Evolutionary conservation across 2,888 invertebrate species (phyloP).

Genomic region (Ectemnius lituratus): DNA sequence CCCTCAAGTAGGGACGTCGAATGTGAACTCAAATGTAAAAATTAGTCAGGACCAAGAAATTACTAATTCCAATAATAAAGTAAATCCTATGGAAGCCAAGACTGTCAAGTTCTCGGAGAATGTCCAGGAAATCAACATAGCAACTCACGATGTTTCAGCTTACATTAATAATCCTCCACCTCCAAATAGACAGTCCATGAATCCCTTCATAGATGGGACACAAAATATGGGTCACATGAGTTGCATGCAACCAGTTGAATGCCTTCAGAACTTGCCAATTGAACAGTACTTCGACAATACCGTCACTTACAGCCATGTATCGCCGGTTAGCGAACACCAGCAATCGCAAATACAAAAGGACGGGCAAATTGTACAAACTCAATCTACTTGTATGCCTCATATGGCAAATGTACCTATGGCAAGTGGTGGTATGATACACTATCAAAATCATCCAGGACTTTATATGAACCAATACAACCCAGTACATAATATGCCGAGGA

Average conservation of each 20-base stretch:
- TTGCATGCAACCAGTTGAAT: conserved; percentile 22
- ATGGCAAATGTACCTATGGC: conserved; percentile 13
- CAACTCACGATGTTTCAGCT: conserved; percentile 1
- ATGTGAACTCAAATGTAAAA: conserved; percentile 38
- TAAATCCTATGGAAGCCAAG: conserved; percentile 22
- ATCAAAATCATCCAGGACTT: conserved; percentile 28
- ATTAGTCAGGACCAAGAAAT: conserved; percentile 39
- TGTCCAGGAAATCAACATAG: conserved; percentile 26
- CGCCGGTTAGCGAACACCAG: conserved; percentile 11
- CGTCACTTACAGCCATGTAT: conserved; percentile 21
- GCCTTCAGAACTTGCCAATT: conserved; percentile 25
- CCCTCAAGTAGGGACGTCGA: conserved; percentile 28
- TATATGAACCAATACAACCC: conserved; percentile 42
- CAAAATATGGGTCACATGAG: conserved; percentile 13
- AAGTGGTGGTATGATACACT: conserved; percentile 9
- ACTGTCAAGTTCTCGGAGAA: conserved; percentile 38
- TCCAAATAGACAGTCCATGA: conserved; percentile 1
- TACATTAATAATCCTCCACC: conserved; percentile 18
- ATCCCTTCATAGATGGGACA: conserved; percentile 23
- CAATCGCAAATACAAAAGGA: conserved; percentile 25
- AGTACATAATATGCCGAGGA: conserved; percentile 25
- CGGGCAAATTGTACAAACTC: conserved; percentile 25
- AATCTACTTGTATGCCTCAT: conserved; percentile 7
- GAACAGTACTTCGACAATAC: conserved; percentile 33
- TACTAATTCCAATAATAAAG: conserved; percentile 44